Percentiles rank a stretch among this genome's conserved stretches.
phyloP scores from a whole-genome alignment of 2,797 vertebrate genomes.

The Triplophysa yarkandensis region DNA sequence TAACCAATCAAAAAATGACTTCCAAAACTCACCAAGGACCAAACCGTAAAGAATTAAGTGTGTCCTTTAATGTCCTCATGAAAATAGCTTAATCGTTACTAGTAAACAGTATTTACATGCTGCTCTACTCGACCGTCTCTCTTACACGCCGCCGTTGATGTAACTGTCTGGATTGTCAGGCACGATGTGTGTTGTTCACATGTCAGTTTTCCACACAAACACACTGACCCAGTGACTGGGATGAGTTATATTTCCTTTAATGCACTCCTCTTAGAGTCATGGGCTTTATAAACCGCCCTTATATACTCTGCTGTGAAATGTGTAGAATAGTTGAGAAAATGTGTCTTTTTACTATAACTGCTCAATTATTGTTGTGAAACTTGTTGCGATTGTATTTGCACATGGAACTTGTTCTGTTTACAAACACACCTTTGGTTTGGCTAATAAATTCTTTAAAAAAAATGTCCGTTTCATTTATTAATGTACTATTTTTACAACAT shows the following conservation, averaged over 20 bases:
- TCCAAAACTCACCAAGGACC: not conserved
- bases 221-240: conserved; percentile 15
- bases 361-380: conserved; percentile 69
- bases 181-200: conserved; percentile 16
- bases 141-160: conserved; percentile 4
- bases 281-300: conserved; percentile 40
- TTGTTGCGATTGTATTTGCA: conserved; percentile 73
- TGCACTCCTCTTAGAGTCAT: conserved; percentile 8
- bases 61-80: not conserved
- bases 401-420: conserved; percentile 74
- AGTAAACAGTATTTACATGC: not conserved
- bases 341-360: conserved; percentile 64
- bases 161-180: conserved; percentile 11
- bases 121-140: not conserved
- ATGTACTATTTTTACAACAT: too few species aligned
- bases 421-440: conserved; percentile 77
- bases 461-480: too few species aligned
- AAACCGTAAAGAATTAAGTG: not conserved
- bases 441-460: conserved; percentile 67
- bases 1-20: not conserved
- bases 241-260: conserved; percentile 23
- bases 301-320: conserved; percentile 65
- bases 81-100: not conserved
- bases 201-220: conserved; percentile 6
- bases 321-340: conserved; percentile 59